phyloP scores from a whole-genome alignment of 2,888 invertebrate species.

The Drosophila infuscata region DNA sequence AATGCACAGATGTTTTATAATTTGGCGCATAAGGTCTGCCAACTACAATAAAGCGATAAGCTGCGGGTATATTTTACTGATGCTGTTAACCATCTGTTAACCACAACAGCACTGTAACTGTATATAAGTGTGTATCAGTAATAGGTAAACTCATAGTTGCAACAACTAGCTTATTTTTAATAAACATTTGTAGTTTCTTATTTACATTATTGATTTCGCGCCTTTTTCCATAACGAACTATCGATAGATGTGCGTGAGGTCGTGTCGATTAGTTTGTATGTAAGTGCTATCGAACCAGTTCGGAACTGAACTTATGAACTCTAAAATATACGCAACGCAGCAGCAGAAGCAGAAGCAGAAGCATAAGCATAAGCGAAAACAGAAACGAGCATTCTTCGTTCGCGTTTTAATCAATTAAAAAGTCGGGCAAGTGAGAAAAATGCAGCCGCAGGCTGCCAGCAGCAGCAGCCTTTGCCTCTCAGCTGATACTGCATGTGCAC shows the following conservation, averaged over 20 bases:
- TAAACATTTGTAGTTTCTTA: neutral
- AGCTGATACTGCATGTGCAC: conserved; percentile 37
- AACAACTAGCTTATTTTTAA: neutral
- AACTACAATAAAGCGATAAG: neutral
- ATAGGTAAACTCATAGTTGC: neutral
- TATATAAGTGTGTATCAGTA: neutral
- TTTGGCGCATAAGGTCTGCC: neutral
- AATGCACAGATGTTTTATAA: neutral
- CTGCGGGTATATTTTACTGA: neutral
- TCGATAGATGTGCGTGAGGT: conserved; percentile 7
- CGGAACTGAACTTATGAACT: conserved; percentile 21
- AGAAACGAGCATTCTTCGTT: conserved; percentile 27
- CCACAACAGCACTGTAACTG: too few species aligned
- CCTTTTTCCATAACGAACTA: neutral
- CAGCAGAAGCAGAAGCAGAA: conserved; percentile 23
- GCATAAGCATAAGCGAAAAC: conserved; percentile 32
- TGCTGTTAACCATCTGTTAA: too few species aligned
- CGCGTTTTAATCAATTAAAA: conserved; percentile 58
- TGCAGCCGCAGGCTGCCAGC: conserved; percentile 60
- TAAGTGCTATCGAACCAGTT: conserved; percentile 21
- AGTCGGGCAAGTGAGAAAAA: conserved; percentile 53
- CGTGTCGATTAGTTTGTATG: neutral
- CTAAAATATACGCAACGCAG: conserved; percentile 39
- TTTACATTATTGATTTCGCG: neutral
- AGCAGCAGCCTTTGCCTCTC: conserved; percentile 42